phyloP scores from a whole-genome alignment of 2,888 invertebrate species.

The Acanthosepion pharaonis region DNA sequence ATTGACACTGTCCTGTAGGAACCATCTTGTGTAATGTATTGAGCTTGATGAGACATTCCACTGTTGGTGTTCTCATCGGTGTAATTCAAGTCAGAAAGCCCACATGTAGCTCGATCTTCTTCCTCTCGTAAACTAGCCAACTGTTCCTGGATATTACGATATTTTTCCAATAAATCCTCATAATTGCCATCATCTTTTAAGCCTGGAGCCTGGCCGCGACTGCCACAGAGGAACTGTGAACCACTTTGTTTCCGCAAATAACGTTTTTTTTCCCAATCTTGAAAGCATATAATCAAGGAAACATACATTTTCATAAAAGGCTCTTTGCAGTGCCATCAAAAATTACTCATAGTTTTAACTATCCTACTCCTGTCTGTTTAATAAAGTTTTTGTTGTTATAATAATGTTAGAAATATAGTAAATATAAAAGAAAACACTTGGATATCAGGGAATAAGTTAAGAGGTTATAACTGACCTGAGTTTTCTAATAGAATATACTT shows the following conservation, averaged over 20 bases:
- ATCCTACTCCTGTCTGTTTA: too few species aligned
- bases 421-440: too few species aligned
- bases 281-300: not conserved
- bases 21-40: not conserved
- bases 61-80: not conserved
- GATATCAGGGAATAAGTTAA: too few species aligned
- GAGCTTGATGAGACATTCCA: not conserved
- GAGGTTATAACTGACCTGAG: too few species aligned
- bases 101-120: constrained; percentile 48
- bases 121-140: constrained; percentile 55
- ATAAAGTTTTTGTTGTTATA: too few species aligned
- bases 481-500: too few species aligned
- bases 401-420: too few species aligned
- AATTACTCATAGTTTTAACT: too few species aligned
- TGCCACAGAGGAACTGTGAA: not conserved
- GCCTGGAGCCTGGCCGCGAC: constrained; percentile 47
- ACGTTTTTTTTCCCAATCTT: constrained; percentile 55
- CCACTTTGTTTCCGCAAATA: constrained; percentile 50
- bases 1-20: not conserved
- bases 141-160: constrained; percentile 59
- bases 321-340: too few species aligned
- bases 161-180: constrained; percentile 55
- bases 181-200: constrained; percentile 55
- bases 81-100: not conserved
- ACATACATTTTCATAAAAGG: not conserved